These are phyloP conservation scores for Alcis repandata DNA, from an alignment of 2,888 invertebrate genomes.

Conservation along the genomic window DNA sequence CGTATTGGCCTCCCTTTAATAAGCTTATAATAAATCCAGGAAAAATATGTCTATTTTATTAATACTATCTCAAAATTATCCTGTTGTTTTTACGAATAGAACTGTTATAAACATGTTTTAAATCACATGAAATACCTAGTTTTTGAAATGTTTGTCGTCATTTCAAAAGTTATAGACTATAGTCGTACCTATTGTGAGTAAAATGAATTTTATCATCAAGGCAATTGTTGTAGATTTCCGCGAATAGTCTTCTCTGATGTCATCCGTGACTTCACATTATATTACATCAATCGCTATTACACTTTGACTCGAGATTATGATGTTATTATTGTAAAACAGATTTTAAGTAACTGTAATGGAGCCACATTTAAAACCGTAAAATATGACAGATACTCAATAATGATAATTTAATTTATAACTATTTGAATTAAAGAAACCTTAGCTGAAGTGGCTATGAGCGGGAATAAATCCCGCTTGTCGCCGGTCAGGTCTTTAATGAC, in stretches of 20 bases:
- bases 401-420: no score
- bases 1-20: no score
- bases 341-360: background rate
- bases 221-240: slow-evolving; percentile 11
- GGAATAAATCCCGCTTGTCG: no score
- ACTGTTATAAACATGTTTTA: background rate
- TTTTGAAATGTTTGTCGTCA: background rate
- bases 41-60: background rate
- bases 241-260: slow-evolving; percentile 14
- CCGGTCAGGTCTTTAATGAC: no score
- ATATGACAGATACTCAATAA: no score
- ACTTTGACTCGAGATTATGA: slow-evolving; percentile 31
- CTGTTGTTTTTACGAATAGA: background rate
- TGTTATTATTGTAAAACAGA: slow-evolving; percentile 22
- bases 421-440: no score
- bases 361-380: background rate
- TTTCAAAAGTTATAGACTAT: background rate
- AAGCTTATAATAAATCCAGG: background rate
- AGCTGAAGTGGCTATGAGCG: no score
- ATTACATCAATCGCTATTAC: slow-evolving; percentile 24
- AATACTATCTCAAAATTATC: background rate
- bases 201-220: background rate
- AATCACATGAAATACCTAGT: background rate
- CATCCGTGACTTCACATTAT: slow-evolving; percentile 15
- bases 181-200: background rate